Evolutionary conservation across 2,113 vertebrate species (phyloP).

Genomic region (Pantherophis guttatus): DNA sequence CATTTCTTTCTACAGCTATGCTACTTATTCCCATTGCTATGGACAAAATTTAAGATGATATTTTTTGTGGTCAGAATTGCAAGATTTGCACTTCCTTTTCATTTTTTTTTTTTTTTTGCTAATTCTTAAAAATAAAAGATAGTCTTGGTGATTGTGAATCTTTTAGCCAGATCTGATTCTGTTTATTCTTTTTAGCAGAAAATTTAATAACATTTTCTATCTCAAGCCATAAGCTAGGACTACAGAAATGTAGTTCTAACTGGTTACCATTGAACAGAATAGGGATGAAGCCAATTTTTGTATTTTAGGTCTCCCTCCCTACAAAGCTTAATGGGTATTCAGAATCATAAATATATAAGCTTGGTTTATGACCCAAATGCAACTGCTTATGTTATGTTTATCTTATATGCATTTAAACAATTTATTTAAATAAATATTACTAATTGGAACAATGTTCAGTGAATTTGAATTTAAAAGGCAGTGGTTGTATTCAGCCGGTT

Average conservation of each 20-base stretch:
- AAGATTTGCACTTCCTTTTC: not conserved
- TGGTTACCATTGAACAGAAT: not conserved
- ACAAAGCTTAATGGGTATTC: not conserved
- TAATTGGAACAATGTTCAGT: not conserved
- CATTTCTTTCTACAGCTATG: not conserved
- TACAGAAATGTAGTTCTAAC: not conserved
- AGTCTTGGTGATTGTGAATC: not conserved
- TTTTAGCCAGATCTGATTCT: not conserved
- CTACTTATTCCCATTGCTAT: not conserved
- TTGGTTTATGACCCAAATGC: not conserved
- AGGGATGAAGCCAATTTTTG: not conserved
- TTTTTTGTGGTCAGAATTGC: not conserved
- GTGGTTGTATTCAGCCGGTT: no score
- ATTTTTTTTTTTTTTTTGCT: not conserved
- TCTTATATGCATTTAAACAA: not conserved
- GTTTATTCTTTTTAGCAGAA: not conserved
- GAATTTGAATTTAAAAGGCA: constrained; percentile 1
- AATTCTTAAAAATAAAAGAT: not conserved
- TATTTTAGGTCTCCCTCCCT: not conserved
- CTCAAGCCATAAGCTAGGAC: not conserved
- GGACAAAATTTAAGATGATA: not conserved
- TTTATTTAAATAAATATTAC: not conserved
- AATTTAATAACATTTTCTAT: not conserved
- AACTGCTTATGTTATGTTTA: not conserved
- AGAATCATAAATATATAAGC: not conserved